Evolutionary conservation across 2,888 invertebrate genomes (phyloP), one percentile per base, ranked within the genome.

Genomic region (Orchesellides sinensis): DNA sequence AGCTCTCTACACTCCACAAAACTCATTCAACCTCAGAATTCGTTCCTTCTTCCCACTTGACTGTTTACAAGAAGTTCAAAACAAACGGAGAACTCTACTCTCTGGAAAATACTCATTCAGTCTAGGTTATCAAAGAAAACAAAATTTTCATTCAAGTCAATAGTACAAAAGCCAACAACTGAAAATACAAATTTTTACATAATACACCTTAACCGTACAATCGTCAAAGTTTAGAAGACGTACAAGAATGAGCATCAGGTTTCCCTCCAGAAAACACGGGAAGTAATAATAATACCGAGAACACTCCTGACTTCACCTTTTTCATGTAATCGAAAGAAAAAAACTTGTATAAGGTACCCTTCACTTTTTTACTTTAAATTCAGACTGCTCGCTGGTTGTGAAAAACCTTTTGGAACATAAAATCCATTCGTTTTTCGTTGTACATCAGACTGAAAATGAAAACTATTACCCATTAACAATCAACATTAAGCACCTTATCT

Each of bases 261-360:
- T 81, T 74, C 81, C 81, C 74, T 74, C 81, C 73, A 74, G 69
- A 74, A 80, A 56, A 75, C 72, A 73, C 68, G 68, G 81, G 74
- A 81, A 72, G 81, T 69, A 80, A 49, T 70, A 78, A 70, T 78
- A 80, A 73, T 73, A 80, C 27, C 17, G 54, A 63, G 49, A 65
- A 75, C 35, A 75, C 49, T 63, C n/a, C 19, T 29, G 79, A 65
- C 66, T 45, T 73, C 59, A 73, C 72, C 80, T 73, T 66, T 65
- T 65, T 69, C 65, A 56, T 52, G 52, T 68, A 69, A 29, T 54
- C 63, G 54, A 65, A 79, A 80, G 49, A 66, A 49, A 73, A 59
- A 54, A 56, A 49, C 27, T 69, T n/a, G n/a, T n/a, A 54, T 73
- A 81, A 81, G 59, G 59, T 68, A 74, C 81, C 74, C 69, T 73